Conservation (phyloP, 2,113 vertebrate species). For the Cairina moschata region DNA sequence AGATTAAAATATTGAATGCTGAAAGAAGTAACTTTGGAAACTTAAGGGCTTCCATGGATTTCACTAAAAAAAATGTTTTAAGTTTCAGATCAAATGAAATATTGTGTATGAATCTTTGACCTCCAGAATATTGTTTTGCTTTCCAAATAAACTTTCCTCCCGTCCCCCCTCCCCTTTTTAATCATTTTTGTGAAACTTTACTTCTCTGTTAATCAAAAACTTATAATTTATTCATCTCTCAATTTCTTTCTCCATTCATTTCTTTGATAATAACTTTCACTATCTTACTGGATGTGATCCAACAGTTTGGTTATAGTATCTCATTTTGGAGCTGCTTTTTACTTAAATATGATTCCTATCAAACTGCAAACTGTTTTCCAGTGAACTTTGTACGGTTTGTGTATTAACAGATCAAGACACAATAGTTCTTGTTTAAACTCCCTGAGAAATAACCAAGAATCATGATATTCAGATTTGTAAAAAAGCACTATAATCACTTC, state of each 20-base stretch:
- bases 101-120: not conserved
- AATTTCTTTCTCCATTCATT: not conserved
- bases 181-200: not conserved
- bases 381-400: not conserved
- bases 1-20: not conserved
- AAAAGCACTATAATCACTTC: accelerated
- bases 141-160: not conserved
- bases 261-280: not conserved
- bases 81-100: not conserved
- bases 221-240: not conserved
- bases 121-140: not conserved
- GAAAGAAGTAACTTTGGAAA: not conserved
- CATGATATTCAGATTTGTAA: not conserved
- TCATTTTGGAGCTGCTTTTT: not conserved
- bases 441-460: not conserved
- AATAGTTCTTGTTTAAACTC: not conserved
- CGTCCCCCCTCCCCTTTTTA: too few species aligned
- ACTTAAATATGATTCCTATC: not conserved
- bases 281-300: not conserved
- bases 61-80: not conserved
- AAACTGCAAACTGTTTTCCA: not conserved
- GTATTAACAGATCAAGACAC: not conserved
- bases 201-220: not conserved
- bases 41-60: not conserved
- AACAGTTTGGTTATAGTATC: not conserved